Base-by-base conservation (phyloP, 2,888 invertebrate species). In the Philaethria dido region DNA sequence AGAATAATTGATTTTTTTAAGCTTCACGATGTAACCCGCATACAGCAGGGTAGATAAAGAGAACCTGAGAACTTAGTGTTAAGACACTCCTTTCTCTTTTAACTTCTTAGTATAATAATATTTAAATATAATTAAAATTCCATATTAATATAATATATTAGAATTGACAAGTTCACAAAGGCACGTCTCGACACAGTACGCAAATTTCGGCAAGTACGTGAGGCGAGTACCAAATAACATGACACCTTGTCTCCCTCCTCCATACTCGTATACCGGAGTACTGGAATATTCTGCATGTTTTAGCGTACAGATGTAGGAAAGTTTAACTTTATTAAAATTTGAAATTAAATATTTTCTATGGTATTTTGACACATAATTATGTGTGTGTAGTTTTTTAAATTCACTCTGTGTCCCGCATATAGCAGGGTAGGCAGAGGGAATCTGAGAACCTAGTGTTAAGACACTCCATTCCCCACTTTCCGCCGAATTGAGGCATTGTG, bases 181-280 rank as follows among this genome's bases (percentile, higher is more conserved):
- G 57, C 57, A 42, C 57, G 57, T 57, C 42, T 55, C 39, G 9
- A 42, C 42, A 42, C 11, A 42, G 16, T 20, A 42, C 22, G 57
- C 57, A 57, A 57, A 57, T 57, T 57, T 57, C 11, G 42, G 20
- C 42, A 42, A 42, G 9, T 57, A 57, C 57, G 57, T 57, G 57
- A 42, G 39, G n/a, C 57, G 57, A n/a, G 42, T 57, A 8, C n/a
- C 25, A 57, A 57, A 42, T 9, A 57, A 25, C n/a, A 11, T 42
- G 57, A 57, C 57, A 42, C 42, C 42, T 57, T 52, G 29, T n/a
- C 42, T 14, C 55, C 55, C 20, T 20, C 39, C 20, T 54, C 13
- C 20, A 4, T 11, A 20, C 20, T 20, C 18, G 9, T 45, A 0
- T 55, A 4, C 52, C 3, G 8, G 44, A 16, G 14, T 8, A 25